These are phyloP conservation scores for Aspidoscelis tigris DNA, from an alignment of 2,113 vertebrate genomes.

Conservation along the genomic window DNA sequence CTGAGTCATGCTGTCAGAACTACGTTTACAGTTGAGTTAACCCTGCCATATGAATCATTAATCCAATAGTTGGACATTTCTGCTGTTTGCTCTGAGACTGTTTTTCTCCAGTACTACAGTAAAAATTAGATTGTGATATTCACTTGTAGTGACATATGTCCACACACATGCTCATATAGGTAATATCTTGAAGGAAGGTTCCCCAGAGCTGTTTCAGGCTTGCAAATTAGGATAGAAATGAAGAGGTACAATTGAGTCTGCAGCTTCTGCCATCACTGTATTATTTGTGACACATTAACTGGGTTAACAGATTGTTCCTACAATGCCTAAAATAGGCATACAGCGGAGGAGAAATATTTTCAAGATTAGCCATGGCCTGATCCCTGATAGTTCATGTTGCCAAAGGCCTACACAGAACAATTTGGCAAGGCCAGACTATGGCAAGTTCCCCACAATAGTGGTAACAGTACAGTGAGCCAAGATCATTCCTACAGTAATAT, in stretches of 20 bases:
- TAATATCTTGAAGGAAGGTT: background rate
- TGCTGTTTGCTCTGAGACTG: background rate
- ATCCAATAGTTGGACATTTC: background rate
- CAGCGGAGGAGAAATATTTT: background rate
- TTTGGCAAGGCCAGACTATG: too few species aligned
- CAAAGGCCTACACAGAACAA: background rate
- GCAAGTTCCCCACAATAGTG: too few species aligned
- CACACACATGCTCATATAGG: background rate
- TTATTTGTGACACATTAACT: background rate
- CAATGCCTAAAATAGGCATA: background rate
- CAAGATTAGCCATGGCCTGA: background rate
- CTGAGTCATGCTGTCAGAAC: background rate
- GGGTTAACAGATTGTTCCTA: background rate
- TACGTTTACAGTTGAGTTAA: background rate
- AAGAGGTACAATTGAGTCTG: background rate
- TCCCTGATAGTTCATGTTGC: background rate
- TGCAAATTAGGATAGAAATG: constrained; percentile 6
- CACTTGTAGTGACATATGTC: background rate
- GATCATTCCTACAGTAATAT: too few species aligned
- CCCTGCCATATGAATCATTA: background rate
- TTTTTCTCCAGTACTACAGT: background rate
- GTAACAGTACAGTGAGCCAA: too few species aligned
- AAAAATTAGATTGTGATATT: background rate
- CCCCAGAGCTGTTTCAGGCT: background rate
- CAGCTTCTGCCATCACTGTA: background rate